phyloP scores from a whole-genome alignment of 2,888 invertebrate genomes.

The Pandemis corylana region DNA sequence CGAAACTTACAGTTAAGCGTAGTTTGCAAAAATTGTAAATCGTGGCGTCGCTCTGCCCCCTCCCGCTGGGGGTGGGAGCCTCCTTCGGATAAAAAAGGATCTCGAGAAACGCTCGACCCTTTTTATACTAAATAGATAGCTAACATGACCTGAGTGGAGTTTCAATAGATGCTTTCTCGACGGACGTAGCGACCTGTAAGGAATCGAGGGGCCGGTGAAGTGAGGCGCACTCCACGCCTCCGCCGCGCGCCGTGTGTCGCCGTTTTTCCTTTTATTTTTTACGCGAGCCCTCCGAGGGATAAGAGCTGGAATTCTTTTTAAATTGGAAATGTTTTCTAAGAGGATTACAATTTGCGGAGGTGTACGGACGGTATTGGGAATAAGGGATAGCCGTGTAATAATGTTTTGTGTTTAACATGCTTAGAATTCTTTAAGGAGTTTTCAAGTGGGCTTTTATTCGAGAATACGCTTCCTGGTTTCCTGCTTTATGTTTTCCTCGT shows the following conservation, averaged over 20 bases:
- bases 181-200: conserved; percentile 83
- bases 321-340: conserved; percentile 86
- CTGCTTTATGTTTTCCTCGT: conserved; percentile 17
- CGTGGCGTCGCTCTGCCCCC: conserved; percentile 40
- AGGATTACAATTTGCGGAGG: conserved; percentile 84
- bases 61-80: conserved; percentile 56
- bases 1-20: conserved; percentile 36
- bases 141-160: conserved; percentile 85
- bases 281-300: conserved; percentile 82
- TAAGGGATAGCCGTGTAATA: conserved; percentile 71
- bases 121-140: conserved; percentile 86
- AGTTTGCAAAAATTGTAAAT: conserved; percentile 41
- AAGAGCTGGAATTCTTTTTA: conserved; percentile 83
- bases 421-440: conserved; percentile 57
- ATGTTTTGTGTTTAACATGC: conserved; percentile 71
- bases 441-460: conserved; percentile 54
- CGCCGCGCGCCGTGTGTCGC: conserved; percentile 66
- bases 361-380: conserved; percentile 70
- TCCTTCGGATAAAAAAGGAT: conserved; percentile 81
- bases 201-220: conserved; percentile 74
- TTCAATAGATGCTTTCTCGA: conserved; percentile 84
- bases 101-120: conserved; percentile 81
- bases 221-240: conserved; percentile 53
- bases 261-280: conserved; percentile 83
- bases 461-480: conserved; percentile 34